Conservation (phyloP, 2,888 invertebrate genomes). For the Heliconius hortense region DNA sequence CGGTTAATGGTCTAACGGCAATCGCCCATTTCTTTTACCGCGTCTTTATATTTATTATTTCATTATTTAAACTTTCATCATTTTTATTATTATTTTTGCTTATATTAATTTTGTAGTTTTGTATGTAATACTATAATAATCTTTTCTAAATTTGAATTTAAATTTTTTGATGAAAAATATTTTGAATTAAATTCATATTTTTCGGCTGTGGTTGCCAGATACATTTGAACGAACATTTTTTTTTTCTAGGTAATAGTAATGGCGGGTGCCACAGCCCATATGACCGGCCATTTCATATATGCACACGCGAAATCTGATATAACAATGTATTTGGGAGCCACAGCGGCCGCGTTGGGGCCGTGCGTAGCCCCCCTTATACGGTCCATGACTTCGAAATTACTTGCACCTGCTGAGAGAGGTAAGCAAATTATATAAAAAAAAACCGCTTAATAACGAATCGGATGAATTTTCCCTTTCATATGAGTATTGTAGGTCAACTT, state of each 20-base stretch:
- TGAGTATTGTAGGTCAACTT: no score
- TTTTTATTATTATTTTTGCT: no score
- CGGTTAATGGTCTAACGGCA: no score
- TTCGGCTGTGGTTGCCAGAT: background rate
- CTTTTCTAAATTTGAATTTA: no score
- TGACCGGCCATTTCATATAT: conserved; percentile 86
- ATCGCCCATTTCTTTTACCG: no score
- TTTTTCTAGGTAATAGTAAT: conserved; percentile 83
- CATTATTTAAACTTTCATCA: no score
- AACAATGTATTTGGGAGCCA: conserved; percentile 87
- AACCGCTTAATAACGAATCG: no score
- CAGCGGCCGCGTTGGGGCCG: conserved; percentile 88
- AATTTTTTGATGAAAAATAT: no score
- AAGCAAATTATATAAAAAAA: conserved; percentile 5
- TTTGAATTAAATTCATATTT: background rate
- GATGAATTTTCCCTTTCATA: no score
- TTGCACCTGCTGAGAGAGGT: conserved; percentile 88
- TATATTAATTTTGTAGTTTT: no score
- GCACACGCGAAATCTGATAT: conserved; percentile 79
- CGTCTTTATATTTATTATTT: no score
- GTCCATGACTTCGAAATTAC: conserved; percentile 91
- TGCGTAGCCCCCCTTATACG: conserved; percentile 89
- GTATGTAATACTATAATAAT: no score
- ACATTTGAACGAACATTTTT: background rate
- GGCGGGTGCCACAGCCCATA: conserved; percentile 87